These are phyloP conservation scores for Puma concolor DNA, from an alignment of 2,113 vertebrate genomes.

Conservation along the genomic window DNA sequence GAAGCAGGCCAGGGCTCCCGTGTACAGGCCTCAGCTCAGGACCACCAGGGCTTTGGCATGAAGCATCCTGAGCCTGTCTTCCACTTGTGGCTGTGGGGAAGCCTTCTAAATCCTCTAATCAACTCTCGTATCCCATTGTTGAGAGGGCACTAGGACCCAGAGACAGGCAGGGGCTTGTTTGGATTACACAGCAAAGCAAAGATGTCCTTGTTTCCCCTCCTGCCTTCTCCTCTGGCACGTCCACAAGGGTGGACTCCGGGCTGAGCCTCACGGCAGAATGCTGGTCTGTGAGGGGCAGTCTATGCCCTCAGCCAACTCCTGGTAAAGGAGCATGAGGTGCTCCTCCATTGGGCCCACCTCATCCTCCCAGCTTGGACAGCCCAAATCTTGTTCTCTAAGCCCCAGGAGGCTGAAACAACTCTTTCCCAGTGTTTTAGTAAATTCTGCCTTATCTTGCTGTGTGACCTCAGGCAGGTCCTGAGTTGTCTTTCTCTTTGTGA, in stretches of 20 bases:
- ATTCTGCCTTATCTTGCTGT: not conserved
- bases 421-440: not conserved
- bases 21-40: not conserved
- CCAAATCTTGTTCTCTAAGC: not conserved
- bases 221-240: not conserved
- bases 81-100: not conserved
- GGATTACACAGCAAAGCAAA: not conserved
- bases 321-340: not conserved
- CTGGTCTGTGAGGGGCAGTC: not conserved
- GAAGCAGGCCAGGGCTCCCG: not conserved
- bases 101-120: not conserved
- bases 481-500: not conserved
- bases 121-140: not conserved
- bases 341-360: not conserved
- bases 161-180: not conserved
- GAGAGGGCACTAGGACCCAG: not conserved
- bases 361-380: not conserved
- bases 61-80: not conserved
- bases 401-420: not conserved
- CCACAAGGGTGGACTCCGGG: not conserved
- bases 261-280: not conserved
- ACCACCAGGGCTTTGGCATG: not conserved
- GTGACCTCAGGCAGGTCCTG: not conserved
- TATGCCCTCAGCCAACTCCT: not conserved
- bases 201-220: not conserved